Evolutionary conservation across 2,113 vertebrate species (phyloP).

Genomic region (Rhabdomys dilectus): DNA sequence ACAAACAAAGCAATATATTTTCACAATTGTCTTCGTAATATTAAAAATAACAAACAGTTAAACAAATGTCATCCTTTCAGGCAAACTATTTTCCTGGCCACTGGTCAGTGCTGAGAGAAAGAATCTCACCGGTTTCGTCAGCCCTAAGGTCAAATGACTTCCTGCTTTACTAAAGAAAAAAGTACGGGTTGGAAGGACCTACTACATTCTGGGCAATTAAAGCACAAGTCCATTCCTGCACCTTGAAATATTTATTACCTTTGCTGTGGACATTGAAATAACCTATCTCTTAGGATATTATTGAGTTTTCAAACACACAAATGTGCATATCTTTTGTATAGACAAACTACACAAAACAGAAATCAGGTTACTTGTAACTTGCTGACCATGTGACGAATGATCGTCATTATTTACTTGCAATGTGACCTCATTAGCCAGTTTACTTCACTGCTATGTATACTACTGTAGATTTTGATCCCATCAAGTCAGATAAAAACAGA

Average conservation of each 20-base stretch:
- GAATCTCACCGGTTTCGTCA: conserved; percentile 41
- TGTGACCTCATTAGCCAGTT: conserved; percentile 25
- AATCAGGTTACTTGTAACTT: conserved; percentile 32
- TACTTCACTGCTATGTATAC: conserved; percentile 28
- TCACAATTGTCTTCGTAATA: background rate
- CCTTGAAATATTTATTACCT: conserved; percentile 7
- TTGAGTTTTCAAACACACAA: background rate
- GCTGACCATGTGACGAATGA: background rate
- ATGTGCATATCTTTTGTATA: background rate
- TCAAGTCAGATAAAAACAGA: conserved; percentile 46
- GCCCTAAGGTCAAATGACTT: conserved; percentile 34
- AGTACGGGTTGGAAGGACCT: background rate
- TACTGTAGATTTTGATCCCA: conserved; percentile 42
- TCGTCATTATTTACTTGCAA: conserved; percentile 12
- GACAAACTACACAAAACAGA: background rate
- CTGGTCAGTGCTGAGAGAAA: conserved; percentile 40
- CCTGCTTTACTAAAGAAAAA: conserved; percentile 61
- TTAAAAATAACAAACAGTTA: conserved; percentile 25
- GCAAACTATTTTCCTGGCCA: conserved; percentile 61
- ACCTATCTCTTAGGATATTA: background rate
- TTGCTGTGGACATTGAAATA: conserved; percentile 16
- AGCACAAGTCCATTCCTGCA: conserved; percentile 49
- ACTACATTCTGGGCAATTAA: conserved; percentile 37
- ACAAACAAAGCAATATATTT: conserved; percentile 45
- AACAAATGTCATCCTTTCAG: conserved; percentile 41